Evolutionary conservation across 2,888 invertebrate species (phyloP), one percentile per base, ranked within the genome.

Genomic region (Petrophora chlorosata): DNA sequence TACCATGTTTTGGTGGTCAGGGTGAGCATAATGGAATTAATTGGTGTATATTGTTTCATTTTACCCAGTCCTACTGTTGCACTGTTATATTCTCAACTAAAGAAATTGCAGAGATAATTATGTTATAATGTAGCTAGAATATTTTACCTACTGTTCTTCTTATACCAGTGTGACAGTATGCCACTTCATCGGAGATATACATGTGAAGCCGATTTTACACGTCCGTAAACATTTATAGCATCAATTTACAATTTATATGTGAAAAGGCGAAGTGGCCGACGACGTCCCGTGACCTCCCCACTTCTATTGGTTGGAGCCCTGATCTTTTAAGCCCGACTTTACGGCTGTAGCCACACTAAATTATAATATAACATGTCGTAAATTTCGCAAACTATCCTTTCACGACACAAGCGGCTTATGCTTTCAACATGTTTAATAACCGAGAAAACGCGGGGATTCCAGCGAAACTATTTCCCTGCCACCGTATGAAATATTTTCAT

Each of bases 291-390:
- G 46, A 36, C 54, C 53, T 38, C 55, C 53, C 52, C 38, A 41
- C 62, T 55, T 53, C 60, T 54, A 65, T 62, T 59, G 62, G 60
- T 63, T 56, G 59, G 61, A 17, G 36, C 63, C 65, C 67, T 84
- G 85, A 90, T 88, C 89, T 89, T 85, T 85, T 90, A 88, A 90
- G 87, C 83, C 74, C 70, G 72, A 82, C 79, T 87, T 87, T 88
- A 85, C 85, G 76, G 82, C 78, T 70, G 66, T 73, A 72, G 76
- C 79, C 72, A 75, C 71, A 87, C 85, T 90, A 89, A 89, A 90
- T 90, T 89, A 90, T 86, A 88, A 89, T 90, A 87, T 85, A 89
- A 89, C 88, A 88, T 73, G 76, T 82, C 88, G 76, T 90, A 89
- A 89, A 89, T 90, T 88, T 78, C 76, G 63, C 73, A 76, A 87